Percentiles rank a stretch among this genome's conserved stretches.
Evolutionary conservation across 1,140 invertebrate species (phyloP).

Genomic region (Bombus waltoni): DNA sequence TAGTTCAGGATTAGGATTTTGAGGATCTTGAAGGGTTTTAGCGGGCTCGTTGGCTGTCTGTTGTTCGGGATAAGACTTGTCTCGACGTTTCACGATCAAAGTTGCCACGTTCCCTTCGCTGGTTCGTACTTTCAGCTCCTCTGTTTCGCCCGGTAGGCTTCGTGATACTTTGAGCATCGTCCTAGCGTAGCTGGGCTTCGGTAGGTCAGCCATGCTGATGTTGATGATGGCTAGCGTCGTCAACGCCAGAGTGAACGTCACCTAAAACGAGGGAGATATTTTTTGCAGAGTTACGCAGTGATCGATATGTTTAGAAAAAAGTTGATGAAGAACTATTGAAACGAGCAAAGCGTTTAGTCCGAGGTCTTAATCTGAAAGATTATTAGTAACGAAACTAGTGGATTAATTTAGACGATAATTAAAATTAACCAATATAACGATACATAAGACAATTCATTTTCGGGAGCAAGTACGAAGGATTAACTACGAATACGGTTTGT

Average conservation of each 20-base stretch:
- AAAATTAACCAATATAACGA: not conserved
- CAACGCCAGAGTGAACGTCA: slow-evolving; percentile 46
- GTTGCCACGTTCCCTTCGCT: slow-evolving; percentile 89
- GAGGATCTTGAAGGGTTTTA: not conserved
- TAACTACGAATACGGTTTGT: not conserved
- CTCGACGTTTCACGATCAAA: slow-evolving; percentile 89
- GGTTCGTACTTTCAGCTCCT: slow-evolving; percentile 89
- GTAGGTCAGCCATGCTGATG: slow-evolving; percentile 55
- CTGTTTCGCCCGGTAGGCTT: slow-evolving; percentile 88
- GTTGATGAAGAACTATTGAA: too few species aligned
- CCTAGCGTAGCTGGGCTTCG: slow-evolving; percentile 84
- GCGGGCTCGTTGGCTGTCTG: not conserved
- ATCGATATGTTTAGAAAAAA: too few species aligned
- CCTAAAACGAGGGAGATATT: slow-evolving; percentile 54
- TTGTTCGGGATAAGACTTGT: slow-evolving; percentile 62
- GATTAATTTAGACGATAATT: not conserved
- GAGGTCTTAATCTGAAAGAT: too few species aligned
- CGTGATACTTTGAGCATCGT: slow-evolving; percentile 90
- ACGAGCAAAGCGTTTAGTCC: too few species aligned
- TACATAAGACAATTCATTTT: too few species aligned
- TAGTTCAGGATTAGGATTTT: not conserved
- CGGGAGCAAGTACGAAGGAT: not conserved
- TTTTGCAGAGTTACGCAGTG: too few species aligned
- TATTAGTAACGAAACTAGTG: too few species aligned
- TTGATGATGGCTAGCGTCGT: slow-evolving; percentile 44